Percentiles rank a stretch among this genome's conserved stretches.
phyloP scores from a whole-genome alignment of 2,113 vertebrate species.

The Protomyctophum bolini region DNA sequence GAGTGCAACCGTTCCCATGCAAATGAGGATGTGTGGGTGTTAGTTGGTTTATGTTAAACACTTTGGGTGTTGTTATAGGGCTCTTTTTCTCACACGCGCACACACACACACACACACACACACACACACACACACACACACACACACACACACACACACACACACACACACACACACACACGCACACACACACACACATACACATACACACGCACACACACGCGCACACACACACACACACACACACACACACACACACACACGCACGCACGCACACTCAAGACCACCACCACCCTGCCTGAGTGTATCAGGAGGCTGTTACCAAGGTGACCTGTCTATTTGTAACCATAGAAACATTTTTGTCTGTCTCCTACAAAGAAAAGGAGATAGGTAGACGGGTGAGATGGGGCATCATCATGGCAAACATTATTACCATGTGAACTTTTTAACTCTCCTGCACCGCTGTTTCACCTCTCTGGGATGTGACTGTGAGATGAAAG shows the following conservation, averaged over 20 bases:
- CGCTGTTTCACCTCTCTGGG: conserved; percentile 1
- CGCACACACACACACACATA: too few relatives aligned
- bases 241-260: conserved; percentile 17
- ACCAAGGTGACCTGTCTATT: conserved; percentile 62
- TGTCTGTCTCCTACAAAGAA: conserved; percentile 30
- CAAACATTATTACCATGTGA: conserved; percentile 44
- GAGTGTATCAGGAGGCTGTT: conserved; percentile 58
- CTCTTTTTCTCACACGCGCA: background rate
- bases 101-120: background rate
- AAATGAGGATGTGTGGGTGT: conserved; percentile 24
- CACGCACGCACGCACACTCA: background rate
- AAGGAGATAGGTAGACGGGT: background rate
- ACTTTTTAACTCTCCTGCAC: conserved; percentile 53
- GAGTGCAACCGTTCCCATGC: conserved; percentile 20
- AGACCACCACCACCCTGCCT: too few relatives aligned
- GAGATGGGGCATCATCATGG: conserved; percentile 22
- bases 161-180: too few relatives aligned
- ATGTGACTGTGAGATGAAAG: conserved; percentile 23
- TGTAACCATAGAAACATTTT: conserved; percentile 71
- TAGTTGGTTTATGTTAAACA: conserved; percentile 33
- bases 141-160: background rate
- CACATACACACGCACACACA: too few relatives aligned
- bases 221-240: background rate
- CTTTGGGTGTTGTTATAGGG: background rate
- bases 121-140: conserved; percentile 17